These are phyloP conservation scores for Blastomussa wellsi DNA, from an alignment of 92 coral and sea anemone species.

Conservation along the genomic window DNA sequence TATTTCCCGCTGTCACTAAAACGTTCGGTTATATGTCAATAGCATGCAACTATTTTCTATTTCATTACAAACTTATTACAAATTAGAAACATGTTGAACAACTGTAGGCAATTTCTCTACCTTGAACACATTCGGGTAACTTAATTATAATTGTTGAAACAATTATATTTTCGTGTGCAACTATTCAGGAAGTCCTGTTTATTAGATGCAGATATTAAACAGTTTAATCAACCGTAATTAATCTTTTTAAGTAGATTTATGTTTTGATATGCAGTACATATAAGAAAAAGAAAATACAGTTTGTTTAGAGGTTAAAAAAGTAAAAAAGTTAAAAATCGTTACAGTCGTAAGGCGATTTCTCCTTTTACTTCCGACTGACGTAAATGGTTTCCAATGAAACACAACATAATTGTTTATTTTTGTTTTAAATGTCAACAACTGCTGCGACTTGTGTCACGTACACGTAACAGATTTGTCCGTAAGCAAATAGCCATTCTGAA, in stretches of 20 bases:
- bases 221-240: neutral
- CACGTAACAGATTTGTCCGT: neutral
- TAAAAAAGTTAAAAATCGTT: no score
- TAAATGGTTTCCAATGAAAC: slow-evolving; percentile 7
- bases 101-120: neutral
- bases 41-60: neutral
- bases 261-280: neutral
- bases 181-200: neutral
- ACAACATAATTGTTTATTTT: slow-evolving; percentile 8
- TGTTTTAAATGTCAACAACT: slow-evolving; percentile 21
- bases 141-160: neutral
- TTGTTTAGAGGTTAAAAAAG: neutral
- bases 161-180: neutral
- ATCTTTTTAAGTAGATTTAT: neutral
- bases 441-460: slow-evolving; percentile 13
- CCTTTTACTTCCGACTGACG: slow-evolving; percentile 27
- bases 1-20: slow-evolving; percentile 10
- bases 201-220: neutral
- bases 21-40: neutral
- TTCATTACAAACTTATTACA: neutral
- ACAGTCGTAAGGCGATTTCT: neutral
- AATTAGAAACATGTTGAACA: neutral
- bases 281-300: neutral
- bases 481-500: neutral
- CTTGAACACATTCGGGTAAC: neutral